Evolutionary conservation across 1,140 invertebrate genomes (phyloP).

Genomic region (Caenorhabditis briggsae): DNA sequence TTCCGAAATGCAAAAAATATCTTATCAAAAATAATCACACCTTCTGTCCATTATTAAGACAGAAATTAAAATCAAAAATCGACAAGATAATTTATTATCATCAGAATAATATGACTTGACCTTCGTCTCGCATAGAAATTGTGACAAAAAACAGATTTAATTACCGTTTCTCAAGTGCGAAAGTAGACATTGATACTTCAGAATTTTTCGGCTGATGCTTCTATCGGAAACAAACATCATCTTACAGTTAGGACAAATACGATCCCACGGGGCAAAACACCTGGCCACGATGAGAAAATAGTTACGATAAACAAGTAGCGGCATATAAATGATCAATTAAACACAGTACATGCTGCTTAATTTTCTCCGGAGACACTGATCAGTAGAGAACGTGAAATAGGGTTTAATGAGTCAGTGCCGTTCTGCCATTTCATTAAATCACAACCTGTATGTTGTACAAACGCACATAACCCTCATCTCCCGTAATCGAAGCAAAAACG

Average conservation of each 20-base stretch:
- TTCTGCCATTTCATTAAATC: slow-evolving; percentile 53
- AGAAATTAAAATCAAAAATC: no score
- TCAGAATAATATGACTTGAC: background rate
- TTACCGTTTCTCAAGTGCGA: slow-evolving; percentile 33
- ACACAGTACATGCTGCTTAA: background rate
- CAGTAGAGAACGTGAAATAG: background rate
- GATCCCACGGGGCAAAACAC: background rate
- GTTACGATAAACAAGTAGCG: slow-evolving; percentile 27
- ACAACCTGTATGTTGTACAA: background rate
- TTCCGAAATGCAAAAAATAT: no score
- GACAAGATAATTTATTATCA: slow-evolving; percentile 9
- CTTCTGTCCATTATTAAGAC: no score
- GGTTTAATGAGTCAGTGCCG: slow-evolving; percentile 33
- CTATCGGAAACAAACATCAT: slow-evolving; percentile 21
- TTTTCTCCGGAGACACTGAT: slow-evolving; percentile 24
- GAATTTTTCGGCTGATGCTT: background rate
- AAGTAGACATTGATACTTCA: background rate
- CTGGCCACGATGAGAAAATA: background rate
- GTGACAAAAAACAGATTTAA: background rate
- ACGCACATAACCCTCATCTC: background rate
- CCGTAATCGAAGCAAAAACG: slow-evolving; percentile 43
- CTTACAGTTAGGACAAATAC: background rate
- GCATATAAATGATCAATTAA: slow-evolving; percentile 14
- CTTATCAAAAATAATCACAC: no score
- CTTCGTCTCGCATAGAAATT: background rate